Percentiles rank a stretch among this genome's conserved stretches.
phyloP scores from a whole-genome alignment of 2,113 vertebrate genomes.

The Cavia porcellus region DNA sequence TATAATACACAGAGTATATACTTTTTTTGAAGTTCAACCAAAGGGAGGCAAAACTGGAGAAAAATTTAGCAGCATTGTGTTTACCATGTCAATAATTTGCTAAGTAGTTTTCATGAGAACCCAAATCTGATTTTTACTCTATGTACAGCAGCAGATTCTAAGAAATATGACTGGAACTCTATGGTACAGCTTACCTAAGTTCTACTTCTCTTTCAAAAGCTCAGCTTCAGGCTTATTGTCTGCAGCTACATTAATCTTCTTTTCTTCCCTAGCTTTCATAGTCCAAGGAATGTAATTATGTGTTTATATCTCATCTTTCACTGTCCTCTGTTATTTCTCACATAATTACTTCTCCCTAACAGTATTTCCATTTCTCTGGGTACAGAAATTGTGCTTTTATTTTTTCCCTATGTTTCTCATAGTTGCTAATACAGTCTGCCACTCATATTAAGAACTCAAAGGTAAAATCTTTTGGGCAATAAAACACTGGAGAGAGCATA shows the following conservation, averaged over 20 bases:
- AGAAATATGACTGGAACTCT: not conserved
- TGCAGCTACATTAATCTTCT: not conserved
- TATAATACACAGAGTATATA: not conserved
- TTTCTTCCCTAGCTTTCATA: not conserved
- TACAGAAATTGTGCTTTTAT: not conserved
- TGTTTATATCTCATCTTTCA: conserved; percentile 26
- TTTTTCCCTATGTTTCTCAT: not conserved
- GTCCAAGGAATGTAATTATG: not conserved
- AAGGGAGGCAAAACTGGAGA: not conserved
- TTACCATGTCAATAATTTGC: not conserved
- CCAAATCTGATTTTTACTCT: not conserved
- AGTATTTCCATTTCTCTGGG: conserved; percentile 40
- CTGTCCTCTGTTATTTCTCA: conserved; percentile 32
- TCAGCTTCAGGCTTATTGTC: not conserved
- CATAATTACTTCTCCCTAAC: conserved; percentile 11
- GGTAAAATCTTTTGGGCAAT: not conserved
- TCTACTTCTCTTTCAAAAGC: conserved; percentile 23
- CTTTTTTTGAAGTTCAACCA: not conserved
- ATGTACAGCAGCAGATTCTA: not conserved
- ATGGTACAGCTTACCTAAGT: not conserved
- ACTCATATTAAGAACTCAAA: not conserved
- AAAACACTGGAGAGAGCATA: not conserved
- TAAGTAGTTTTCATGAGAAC: not conserved
- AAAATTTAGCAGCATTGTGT: not conserved
- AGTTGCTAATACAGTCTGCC: not conserved